These are phyloP conservation scores for Nesidiocoris tenuis DNA, from an alignment of 2,888 invertebrate species.

Conservation along the genomic window DNA sequence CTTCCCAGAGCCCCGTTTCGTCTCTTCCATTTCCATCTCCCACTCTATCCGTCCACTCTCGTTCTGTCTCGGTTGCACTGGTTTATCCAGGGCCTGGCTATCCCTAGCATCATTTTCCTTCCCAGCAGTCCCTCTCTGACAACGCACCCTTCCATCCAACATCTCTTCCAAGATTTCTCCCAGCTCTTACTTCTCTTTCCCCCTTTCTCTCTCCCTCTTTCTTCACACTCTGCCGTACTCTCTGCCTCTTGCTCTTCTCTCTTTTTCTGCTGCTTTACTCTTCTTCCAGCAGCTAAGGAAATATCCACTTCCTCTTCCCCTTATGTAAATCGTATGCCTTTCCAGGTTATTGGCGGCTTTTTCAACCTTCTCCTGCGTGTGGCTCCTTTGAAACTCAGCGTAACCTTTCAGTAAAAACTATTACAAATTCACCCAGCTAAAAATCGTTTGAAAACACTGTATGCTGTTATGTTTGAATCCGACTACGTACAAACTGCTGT, in stretches of 20 bases:
- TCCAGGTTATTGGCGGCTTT: not conserved
- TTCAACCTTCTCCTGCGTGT: not conserved
- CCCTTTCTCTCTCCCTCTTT: not conserved
- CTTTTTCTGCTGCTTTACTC: not conserved
- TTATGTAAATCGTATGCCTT: not conserved
- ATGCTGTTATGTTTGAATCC: no score
- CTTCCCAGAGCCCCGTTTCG: not conserved
- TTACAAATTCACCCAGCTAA: no score
- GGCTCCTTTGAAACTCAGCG: not conserved
- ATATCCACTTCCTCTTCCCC: not conserved
- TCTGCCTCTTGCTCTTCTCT: not conserved
- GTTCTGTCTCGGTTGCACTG: not conserved
- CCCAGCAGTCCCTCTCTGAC: not conserved
- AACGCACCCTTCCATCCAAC: not conserved
- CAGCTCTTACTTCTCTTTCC: constrained; percentile 3
- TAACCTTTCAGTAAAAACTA: no score
- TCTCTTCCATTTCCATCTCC: not conserved
- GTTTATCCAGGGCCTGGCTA: not conserved
- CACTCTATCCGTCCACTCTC: not conserved
- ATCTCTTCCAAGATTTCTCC: not conserved
- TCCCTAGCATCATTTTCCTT: not conserved
- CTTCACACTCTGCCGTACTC: not conserved
- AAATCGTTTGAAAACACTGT: no score
- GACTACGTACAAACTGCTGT: no score
- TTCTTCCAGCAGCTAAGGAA: not conserved